Evolutionary conservation across 2,797 vertebrate species (phyloP), one percentile per base, ranked within the genome.

Genomic region (Dendrocincla tyrannina): DNA sequence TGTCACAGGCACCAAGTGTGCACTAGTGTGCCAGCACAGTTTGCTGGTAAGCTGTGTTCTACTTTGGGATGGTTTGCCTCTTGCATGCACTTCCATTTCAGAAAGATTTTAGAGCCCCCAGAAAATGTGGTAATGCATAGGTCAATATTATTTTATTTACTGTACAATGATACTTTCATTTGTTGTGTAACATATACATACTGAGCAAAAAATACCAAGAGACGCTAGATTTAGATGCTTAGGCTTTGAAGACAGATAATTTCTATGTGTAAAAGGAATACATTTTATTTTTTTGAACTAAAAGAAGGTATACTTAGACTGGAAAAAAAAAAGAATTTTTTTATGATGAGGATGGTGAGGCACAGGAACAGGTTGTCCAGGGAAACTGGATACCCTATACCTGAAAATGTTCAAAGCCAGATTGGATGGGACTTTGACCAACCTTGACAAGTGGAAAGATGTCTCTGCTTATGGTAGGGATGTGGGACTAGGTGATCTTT

Each of bases 1-100:
- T 0, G 0, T 63, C 52, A 52, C 33, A 47, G 37, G 49, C 2
- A 3, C 41, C 28, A 44, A 0, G 0, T 2, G 2, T 73, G 44
- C 17, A 10, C 62, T 49, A 32, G 23, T 93, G 15, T 32, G 37
- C 49, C 33, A 15, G 18, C 25, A 41, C 17, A 55, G 17, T 55
- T 58, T 50, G 8, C 37, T 91, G 30, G n/a, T 62, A 35, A 68
- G 12, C 37, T 30, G 18, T 56, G 33, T 53, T 60, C 50, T 90
- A 23, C 55, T 87, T 53, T 58, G 8, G 5, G 13, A 27, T 47
- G n/a, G 7, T 30, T 91, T 44, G n/a, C 39, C 37, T 88, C 25
- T 52, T 35, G 8, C 58, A 19, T 14, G 13, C 9, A 5, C 24
- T 46, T 77, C 23, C 8, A 39, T 67, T 88, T 89, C n/a, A 66